Base-by-base conservation (phyloP, 2,888 invertebrate genomes). In the Aethes cnicana region DNA sequence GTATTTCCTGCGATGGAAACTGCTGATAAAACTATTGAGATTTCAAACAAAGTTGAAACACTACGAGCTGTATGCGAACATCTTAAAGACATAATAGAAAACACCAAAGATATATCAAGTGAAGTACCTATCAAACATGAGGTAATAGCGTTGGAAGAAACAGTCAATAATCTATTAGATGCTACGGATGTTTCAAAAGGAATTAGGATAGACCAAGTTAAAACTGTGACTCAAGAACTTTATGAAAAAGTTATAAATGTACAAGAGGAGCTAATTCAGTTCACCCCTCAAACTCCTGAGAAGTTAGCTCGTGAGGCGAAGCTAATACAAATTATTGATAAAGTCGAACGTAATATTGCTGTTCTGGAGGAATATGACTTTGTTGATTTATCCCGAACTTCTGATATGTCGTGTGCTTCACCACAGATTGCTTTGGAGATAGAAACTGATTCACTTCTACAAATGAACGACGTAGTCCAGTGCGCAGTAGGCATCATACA, bases 321-420 rank as follows among this genome's bases (percentile, higher is more conserved):
- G 56, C 59, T 88, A 9, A 75, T 87, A 47, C 72, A 84, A 60
- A 69, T 72, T 6, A 66, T 88, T 35, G 71, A 75, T 54, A 78
- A 84, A 54, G 67, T 89, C 8, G 80, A 87, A 64, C 77, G 59
- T 11, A 81, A 74, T 55, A 82, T 87, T 57, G 83, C 81, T 35
- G 75, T 78, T 1, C 64, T 87, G 44, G 78, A 85, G 64, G 74
- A 84, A 57, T 81, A 74, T 61, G 75, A 84, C 55, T 83, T 85
- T 49, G 68, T 88, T 5, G 78, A 85, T 47, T 63, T 86, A 30
- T 75, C 81, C 8, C 64, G 67, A 53, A 68, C 64, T 23, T 83
- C 82, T 2, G 80, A 87, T 33, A 65, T 81, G 8, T 64, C 66
- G 14, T 73, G 69, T 54, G 54, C 55, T 12, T 74, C 77, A 7